A percentile compares a stretch with the other conserved stretches of the same genome.
Conservation (phyloP, 2,888 invertebrate species). For the Andrena trimmerana region DNA sequence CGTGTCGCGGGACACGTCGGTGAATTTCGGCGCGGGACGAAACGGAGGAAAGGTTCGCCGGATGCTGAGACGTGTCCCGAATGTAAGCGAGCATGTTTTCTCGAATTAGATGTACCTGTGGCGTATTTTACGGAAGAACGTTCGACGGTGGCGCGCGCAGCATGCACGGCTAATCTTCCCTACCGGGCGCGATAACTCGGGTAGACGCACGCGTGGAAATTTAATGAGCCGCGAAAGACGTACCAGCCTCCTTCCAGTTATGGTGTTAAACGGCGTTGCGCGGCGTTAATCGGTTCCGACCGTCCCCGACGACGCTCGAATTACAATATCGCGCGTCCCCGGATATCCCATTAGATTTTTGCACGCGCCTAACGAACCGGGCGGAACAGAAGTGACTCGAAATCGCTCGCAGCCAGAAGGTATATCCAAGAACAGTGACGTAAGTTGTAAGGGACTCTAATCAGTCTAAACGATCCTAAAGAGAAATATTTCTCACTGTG, state of each 20-base stretch:
- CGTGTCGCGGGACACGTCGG: neutral
- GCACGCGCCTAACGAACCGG: neutral
- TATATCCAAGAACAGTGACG: neutral
- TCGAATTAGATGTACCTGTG: constrained; percentile 30
- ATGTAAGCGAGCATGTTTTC: constrained; percentile 21
- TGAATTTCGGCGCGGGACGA: constrained; percentile 4
- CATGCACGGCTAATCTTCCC: constrained; percentile 14
- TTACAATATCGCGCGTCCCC: neutral
- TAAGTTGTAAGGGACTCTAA: neutral
- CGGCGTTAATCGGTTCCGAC: constrained; percentile 59
- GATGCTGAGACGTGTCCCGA: constrained; percentile 30
- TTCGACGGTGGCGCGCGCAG: constrained; percentile 13
- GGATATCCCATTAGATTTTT: neutral
- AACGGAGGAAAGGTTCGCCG: constrained; percentile 1
- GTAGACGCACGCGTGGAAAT: constrained; percentile 32
- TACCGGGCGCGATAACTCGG: constrained; percentile 36
- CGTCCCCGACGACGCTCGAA: constrained; percentile 19
- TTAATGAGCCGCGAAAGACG: constrained; percentile 57
- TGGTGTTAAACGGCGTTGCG: constrained; percentile 53
- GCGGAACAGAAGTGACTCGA: neutral
- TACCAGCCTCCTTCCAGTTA: constrained; percentile 36
- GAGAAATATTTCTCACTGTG: too few species aligned
- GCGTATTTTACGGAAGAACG: constrained; percentile 17
- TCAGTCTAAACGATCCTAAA: too few species aligned
- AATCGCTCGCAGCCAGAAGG: too few species aligned